Evolutionary conservation across 2,797 vertebrate species (phyloP).

Genomic region (Sciurus vulgaris): DNA sequence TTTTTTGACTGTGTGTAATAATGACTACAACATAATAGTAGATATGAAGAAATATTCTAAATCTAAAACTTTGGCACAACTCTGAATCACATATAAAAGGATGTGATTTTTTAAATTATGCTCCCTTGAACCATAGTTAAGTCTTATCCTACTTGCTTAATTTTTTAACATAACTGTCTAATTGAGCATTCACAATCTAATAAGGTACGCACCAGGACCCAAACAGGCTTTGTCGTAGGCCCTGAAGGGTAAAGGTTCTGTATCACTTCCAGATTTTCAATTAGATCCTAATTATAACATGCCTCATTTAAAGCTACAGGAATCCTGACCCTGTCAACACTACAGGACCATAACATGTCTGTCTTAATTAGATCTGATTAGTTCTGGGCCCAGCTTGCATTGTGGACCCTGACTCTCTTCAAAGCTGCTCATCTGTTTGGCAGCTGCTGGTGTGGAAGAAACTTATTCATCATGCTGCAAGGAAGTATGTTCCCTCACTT

Average conservation of each 20-base stretch:
- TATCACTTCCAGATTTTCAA: conserved; percentile 90
- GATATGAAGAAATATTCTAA: conserved; percentile 40
- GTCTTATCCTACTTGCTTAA: conserved; percentile 33
- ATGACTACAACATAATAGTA: neutral
- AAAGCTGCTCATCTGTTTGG: conserved; percentile 87
- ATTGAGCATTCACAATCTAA: conserved; percentile 87
- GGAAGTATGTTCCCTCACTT: conserved; percentile 61
- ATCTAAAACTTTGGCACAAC: conserved; percentile 43
- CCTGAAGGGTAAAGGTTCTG: conserved; percentile 84
- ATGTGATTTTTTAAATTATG: conserved; percentile 43
- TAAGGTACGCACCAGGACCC: conserved; percentile 83
- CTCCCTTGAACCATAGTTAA: conserved; percentile 72
- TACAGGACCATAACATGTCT: conserved; percentile 88
- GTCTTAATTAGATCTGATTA: conserved; percentile 93
- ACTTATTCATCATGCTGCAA: conserved; percentile 74
- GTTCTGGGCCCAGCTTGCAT: conserved; percentile 87
- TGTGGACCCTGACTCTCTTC: conserved; percentile 82
- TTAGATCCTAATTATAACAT: conserved; percentile 92
- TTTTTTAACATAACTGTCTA: conserved; percentile 80
- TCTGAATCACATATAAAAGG: conserved; percentile 62
- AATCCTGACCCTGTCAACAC: conserved; percentile 86
- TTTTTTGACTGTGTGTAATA: conserved; percentile 7
- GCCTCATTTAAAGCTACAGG: conserved; percentile 90
- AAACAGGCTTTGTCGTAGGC: conserved; percentile 81
- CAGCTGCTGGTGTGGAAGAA: conserved; percentile 83